A percentile compares a stretch with the other conserved stretches of the same genome.
Evolutionary conservation across 2,888 invertebrate species (phyloP).

Genomic region (Eupithecia subfuscata): DNA sequence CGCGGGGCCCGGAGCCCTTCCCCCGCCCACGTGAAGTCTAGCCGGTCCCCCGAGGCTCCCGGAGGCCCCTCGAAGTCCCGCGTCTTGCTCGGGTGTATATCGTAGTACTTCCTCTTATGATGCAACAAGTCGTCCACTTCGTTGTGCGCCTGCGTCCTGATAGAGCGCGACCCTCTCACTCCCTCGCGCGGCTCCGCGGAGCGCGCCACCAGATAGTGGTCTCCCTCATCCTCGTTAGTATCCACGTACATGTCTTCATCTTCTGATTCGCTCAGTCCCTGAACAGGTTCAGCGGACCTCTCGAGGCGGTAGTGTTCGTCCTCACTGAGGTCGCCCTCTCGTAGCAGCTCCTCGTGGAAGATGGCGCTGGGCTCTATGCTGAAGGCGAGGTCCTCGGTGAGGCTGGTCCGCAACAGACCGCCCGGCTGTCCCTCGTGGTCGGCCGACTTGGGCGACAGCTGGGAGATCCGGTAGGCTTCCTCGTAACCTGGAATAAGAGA

Average conservation of each 20-base stretch:
- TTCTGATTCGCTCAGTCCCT: neutral
- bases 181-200: slow-evolving; percentile 77
- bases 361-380: slow-evolving; percentile 48
- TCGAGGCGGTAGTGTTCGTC: neutral
- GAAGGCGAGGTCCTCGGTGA: slow-evolving; percentile 65
- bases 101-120: slow-evolving; percentile 77
- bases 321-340: neutral
- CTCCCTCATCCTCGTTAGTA: slow-evolving; percentile 50
- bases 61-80: slow-evolving; percentile 71
- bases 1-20: slow-evolving; percentile 90
- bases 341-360: neutral
- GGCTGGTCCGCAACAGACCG: slow-evolving; percentile 65
- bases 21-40: slow-evolving; percentile 87
- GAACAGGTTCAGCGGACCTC: slow-evolving; percentile 40
- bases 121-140: slow-evolving; percentile 75
- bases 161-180: slow-evolving; percentile 77
- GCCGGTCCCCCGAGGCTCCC: slow-evolving; percentile 68
- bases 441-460: slow-evolving; percentile 87
- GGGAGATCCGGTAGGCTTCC: slow-evolving; percentile 85
- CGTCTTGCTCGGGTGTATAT: slow-evolving; percentile 84
- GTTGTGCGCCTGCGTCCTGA: slow-evolving; percentile 63
- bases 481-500: slow-evolving; percentile 74
- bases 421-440: slow-evolving; percentile 53
- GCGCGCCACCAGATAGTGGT: slow-evolving; percentile 76
- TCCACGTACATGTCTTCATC: neutral